Conservation (phyloP, 2,797 vertebrate species). For the Thripadectes ignobilis region DNA sequence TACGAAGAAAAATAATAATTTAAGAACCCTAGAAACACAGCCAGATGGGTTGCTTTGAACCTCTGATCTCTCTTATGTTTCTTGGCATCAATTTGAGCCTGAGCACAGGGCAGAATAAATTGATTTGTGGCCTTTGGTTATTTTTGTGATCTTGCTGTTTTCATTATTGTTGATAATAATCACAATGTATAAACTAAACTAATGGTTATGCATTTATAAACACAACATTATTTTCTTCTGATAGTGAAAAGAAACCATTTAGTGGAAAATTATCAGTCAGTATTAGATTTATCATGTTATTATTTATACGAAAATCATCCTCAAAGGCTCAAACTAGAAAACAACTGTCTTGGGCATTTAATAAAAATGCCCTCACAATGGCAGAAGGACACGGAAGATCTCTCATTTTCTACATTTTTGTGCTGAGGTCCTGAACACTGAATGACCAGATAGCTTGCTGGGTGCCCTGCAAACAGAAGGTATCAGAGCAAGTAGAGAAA, state of each 20-base stretch:
- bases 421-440: neutral
- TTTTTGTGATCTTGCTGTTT: neutral
- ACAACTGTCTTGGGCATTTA: neutral
- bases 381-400: neutral
- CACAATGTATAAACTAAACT: neutral
- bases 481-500: neutral
- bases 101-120: neutral
- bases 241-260: neutral
- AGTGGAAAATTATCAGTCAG: neutral
- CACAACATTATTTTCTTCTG: neutral
- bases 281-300: neutral
- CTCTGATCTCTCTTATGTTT: neutral
- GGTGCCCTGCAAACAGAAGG: neutral
- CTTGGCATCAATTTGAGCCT: neutral
- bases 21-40: slow-evolving; percentile 2
- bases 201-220: neutral
- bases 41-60: slow-evolving; percentile 37
- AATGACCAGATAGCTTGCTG: neutral
- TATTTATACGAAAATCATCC: neutral
- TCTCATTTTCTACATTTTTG: neutral
- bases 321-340: neutral
- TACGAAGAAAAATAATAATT: slow-evolving; percentile 29
- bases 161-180: neutral
- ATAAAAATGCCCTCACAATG: neutral
- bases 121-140: neutral